A percentile compares a stretch with the other conserved stretches of the same genome.
These are phyloP conservation scores for Microdon myrmicae DNA, from an alignment of 2,888 invertebrate genomes.

Conservation along the genomic window DNA sequence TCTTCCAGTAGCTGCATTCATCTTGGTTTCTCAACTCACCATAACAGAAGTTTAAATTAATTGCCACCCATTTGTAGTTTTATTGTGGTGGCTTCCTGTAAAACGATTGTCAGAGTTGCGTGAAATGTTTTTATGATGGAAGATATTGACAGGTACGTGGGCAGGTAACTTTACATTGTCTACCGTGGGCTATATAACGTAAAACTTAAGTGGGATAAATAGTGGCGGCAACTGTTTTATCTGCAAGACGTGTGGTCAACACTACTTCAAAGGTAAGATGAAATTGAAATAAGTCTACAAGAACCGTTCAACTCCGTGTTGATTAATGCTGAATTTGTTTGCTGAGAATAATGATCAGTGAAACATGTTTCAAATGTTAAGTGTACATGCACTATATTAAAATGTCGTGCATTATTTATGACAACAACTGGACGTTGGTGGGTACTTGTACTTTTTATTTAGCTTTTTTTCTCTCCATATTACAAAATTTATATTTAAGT, in stretches of 20 bases:
- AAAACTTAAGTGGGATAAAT: conserved; percentile 47
- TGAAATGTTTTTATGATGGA: conserved; percentile 50
- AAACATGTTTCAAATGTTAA: conserved; percentile 29
- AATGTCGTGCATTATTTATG: not conserved
- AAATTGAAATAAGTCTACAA: conserved; percentile 21
- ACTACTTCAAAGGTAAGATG: conserved; percentile 14
- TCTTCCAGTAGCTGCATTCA: conserved; percentile 37
- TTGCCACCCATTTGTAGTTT: conserved; percentile 50
- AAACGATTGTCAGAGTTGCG: conserved; percentile 47
- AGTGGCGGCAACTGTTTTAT: conserved; percentile 49
- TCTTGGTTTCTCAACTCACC: conserved; percentile 26
- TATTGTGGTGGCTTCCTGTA: conserved; percentile 51
- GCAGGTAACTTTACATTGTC: conserved; percentile 24
- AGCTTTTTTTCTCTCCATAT: conserved; percentile 10
- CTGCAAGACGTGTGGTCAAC: conserved; percentile 49
- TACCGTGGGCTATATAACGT: conserved; percentile 25
- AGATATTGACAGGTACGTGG: conserved; percentile 36
- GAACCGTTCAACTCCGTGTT: conserved; percentile 27
- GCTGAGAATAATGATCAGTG: conserved; percentile 32
- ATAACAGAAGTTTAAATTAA: conserved; percentile 46
- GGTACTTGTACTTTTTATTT: conserved; percentile 4
- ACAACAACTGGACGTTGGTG: conserved; percentile 5
- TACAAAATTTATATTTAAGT: conserved; percentile 12
- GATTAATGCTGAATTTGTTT: conserved; percentile 25
- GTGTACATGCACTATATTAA: conserved; percentile 4